Conservation (phyloP, 1,140 invertebrate genomes). For the Nasonia vitripennis region DNA sequence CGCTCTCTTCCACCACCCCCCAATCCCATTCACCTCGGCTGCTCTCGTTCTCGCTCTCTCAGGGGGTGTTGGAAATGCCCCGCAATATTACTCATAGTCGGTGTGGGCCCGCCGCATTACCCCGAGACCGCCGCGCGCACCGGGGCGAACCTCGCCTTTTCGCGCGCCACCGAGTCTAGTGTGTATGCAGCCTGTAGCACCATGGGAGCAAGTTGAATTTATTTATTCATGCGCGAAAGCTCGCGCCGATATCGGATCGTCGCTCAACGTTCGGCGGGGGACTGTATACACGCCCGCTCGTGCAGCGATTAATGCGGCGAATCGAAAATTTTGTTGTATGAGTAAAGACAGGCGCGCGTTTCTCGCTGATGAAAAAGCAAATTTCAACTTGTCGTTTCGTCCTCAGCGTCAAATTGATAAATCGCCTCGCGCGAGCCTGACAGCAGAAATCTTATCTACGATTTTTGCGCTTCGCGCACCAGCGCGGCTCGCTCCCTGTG, state of each 20-base stretch:
- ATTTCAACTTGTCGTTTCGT: background rate
- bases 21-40: slow-evolving; percentile 55
- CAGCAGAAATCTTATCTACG: slow-evolving; percentile 1
- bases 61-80: slow-evolving; percentile 70
- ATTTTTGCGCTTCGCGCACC: background rate
- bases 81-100: slow-evolving; percentile 75
- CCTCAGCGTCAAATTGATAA: background rate
- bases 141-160: slow-evolving; percentile 10
- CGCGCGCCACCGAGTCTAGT: background rate
- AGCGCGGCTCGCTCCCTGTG: too few species aligned
- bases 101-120: slow-evolving; percentile 49
- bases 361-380: background rate
- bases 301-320: background rate
- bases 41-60: slow-evolving; percentile 54
- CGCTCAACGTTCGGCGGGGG: background rate
- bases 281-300: background rate
- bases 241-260: slow-evolving; percentile 30
- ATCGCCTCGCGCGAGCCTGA: background rate
- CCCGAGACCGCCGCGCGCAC: slow-evolving; percentile 4
- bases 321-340: too few species aligned
- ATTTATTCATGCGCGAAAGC: slow-evolving; percentile 42
- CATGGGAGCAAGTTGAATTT: slow-evolving; percentile 18
- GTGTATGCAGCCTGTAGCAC: background rate
- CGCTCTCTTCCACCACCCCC: slow-evolving; percentile 60
- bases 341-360: too few species aligned